These are phyloP conservation scores for Deladenus siricidicola DNA, from an alignment of 2,888 invertebrate species.

Conservation along the genomic window DNA sequence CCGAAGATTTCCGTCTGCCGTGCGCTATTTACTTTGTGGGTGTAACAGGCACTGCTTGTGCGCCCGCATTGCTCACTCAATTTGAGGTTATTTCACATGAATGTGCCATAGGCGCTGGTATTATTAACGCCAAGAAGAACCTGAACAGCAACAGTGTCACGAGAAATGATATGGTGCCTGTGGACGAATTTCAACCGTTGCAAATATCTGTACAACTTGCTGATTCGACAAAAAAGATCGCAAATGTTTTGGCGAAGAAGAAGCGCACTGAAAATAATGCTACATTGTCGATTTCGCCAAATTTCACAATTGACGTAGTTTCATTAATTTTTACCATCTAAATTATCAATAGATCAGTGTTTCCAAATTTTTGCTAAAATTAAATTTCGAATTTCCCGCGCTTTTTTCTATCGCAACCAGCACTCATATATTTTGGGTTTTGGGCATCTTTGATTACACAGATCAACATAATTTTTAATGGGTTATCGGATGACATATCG, in stretches of 20 bases:
- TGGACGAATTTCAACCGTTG: not conserved
- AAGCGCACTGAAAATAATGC: not conserved
- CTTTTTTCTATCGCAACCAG: too few species aligned
- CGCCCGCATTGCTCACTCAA: not conserved
- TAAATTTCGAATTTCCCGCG: too few species aligned
- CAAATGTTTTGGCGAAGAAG: not conserved
- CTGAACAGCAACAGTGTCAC: not conserved
- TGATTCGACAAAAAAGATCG: not conserved
- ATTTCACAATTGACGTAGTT: not conserved
- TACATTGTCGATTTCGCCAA: not conserved
- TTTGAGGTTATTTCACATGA: not conserved
- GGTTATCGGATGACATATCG: too few species aligned
- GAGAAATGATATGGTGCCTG: too few species aligned
- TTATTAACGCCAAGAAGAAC: not conserved
- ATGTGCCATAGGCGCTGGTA: slow-evolving; percentile 1
- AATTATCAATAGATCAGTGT: too few species aligned
- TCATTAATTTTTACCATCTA: not conserved
- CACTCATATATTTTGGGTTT: too few species aligned
- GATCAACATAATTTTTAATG: too few species aligned
- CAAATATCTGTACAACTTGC: not conserved
- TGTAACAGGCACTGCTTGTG: not conserved
- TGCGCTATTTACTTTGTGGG: slow-evolving; percentile 3
- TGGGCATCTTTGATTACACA: too few species aligned
- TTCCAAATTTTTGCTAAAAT: too few species aligned
- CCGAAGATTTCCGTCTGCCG: not conserved